Evolutionary conservation across 2,797 vertebrate genomes (phyloP), one percentile per base, ranked within the genome.

Genomic region (Bradypus variegatus): DNA sequence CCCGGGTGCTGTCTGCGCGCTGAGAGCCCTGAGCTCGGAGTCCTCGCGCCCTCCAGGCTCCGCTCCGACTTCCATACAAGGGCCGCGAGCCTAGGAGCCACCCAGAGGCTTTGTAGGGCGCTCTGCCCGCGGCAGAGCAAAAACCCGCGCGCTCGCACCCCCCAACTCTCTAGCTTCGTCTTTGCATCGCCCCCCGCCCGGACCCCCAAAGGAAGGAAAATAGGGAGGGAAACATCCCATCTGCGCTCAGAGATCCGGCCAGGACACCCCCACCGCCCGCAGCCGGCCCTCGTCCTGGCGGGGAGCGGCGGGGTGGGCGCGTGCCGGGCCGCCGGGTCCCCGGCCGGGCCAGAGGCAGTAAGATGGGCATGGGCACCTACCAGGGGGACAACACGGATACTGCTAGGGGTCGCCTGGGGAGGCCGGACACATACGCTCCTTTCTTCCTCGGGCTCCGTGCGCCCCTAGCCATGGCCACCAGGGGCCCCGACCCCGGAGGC

Each of bases 51-150:
- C 86, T 82, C 86, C 89, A 38, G 86, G 76, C 88, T 87, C 88
- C 9, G 38, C 93, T 90, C 83, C 80, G 31, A 85, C 92, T 94
- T 91, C 95, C 96, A 92, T 90, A 93, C 94, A 93, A 92, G 94
- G 94, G 83, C 90, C 25, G 69, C 73, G 73, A 92, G 86, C 90
- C 50, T 11, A 45, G 88, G 45, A 94, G 89, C 93, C 95, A 93
- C 91, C 92, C 94, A 90, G 91, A 93, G 89, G 80, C 41, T 67
- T 79, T 48, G 82, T 27, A 70, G 92, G 87, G 91, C 91, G 58
- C 83, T 86, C 70, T 85, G 91, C 80, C 70, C 0, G 38, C 92
- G 92, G 94, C 93, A 69, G 60, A 86, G 89, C 91, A 89, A 95
- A 94, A 94, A 88, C 94, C 79, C 80, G 94, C 67, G 83, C 80